A percentile compares a stretch with the other conserved stretches of the same genome.
These are phyloP conservation scores for Pelecanoides urinatrix DNA, from an alignment of 2,113 vertebrate genomes.

Conservation along the genomic window DNA sequence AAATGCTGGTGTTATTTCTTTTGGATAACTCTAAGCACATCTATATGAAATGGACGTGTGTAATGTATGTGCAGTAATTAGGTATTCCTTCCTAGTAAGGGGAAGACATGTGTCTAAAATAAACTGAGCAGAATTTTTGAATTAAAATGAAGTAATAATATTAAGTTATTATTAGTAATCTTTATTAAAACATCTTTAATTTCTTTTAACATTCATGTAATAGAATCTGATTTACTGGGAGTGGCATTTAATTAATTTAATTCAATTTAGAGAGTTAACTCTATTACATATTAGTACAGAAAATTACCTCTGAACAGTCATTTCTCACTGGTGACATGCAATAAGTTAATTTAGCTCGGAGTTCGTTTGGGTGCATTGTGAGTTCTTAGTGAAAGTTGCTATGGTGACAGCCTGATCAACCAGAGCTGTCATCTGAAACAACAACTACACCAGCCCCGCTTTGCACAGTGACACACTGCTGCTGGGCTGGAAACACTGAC, in stretches of 20 bases:
- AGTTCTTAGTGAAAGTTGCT: constrained; percentile 66
- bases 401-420: constrained; percentile 72
- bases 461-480: not conserved
- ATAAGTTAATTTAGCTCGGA: constrained; percentile 68
- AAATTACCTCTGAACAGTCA: constrained; percentile 68
- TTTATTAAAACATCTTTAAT: constrained; percentile 75
- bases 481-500: not conserved
- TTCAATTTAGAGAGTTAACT: constrained; percentile 70
- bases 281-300: constrained; percentile 63
- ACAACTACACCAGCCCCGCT: constrained; percentile 43
- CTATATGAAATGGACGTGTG: not conserved
- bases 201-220: constrained; percentile 69
- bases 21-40: not conserved
- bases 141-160: constrained; percentile 67
- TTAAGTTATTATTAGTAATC: constrained; percentile 66
- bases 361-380: constrained; percentile 65
- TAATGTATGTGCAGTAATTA: not conserved
- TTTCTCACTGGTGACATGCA: constrained; percentile 71
- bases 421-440: constrained; percentile 64
- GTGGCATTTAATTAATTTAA: constrained; percentile 75
- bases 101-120: constrained; percentile 51
- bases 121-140: constrained; percentile 57
- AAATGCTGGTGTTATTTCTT: not conserved
- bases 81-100: constrained; percentile 31
- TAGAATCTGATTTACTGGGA: constrained; percentile 71